Evolutionary conservation across 2,113 vertebrate genomes (phyloP), one percentile per base, ranked within the genome.

Genomic region (Nycticorax nycticorax): DNA sequence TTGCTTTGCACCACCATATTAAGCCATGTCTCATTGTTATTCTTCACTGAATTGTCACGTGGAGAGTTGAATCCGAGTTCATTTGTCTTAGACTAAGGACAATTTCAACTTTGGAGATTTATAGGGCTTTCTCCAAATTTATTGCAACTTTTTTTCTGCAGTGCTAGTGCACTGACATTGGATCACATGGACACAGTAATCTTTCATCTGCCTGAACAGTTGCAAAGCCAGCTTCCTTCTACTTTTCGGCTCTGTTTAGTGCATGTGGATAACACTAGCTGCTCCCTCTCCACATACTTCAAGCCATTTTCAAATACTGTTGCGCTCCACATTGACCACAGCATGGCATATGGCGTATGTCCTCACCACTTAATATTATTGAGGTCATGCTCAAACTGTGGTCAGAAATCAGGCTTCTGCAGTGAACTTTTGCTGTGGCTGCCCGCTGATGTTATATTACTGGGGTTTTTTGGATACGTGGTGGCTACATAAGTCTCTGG

Each of bases 61-160:
- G 55, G 68, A 88, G 88, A 97, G 92, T 89, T 97, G 95, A 96
- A 91, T 87, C 66, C 71, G 64, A 95, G 64, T 92, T 94, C 69
- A 87, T 85, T 81, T 96, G 62, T 81, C 91, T 96, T 88, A 88
- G 71, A 93, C 88, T 94, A 95, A 92, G 91, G 71, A 75, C 68
- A 82, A 41, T 92, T 97, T 89, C 55, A 50, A 19, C 91, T 89
- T 43, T 24, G 28, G 85, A 97, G 81, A 93, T 64, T 81, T 95
- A 89, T 80, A 72, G 33, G 48, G 9, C 14, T 91, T 92, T 92
- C 37, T 92, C 82, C 67, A 94, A 80, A 91, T 96, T 92, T 83
- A 79, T 95, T 95, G 56, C 63, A 59, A 91, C 23, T 41, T 95
- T 92, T 85, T 64, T 78, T 35, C 88, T 94, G 63, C 88, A 73